phyloP scores from a whole-genome alignment of 2,888 invertebrate species.

The Ischnura elegans region DNA sequence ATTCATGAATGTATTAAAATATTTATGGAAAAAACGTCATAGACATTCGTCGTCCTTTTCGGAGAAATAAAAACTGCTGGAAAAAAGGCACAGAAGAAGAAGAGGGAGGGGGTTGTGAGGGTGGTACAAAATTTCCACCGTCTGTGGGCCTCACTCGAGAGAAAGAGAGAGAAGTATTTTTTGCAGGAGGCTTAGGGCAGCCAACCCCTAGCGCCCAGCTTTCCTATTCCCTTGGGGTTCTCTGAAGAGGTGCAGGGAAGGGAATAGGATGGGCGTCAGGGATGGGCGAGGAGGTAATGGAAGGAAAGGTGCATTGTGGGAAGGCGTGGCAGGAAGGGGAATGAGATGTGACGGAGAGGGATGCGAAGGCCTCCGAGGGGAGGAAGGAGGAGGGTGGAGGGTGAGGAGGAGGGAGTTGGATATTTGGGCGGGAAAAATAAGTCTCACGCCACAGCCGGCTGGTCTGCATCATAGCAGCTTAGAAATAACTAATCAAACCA shows the following conservation, averaged over 20 bases:
- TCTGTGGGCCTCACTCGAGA: neutral
- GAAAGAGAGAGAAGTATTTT: constrained; percentile 30
- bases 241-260: neutral
- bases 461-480: too few relatives aligned
- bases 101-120: neutral
- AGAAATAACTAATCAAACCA: too few relatives aligned
- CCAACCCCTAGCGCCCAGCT: neutral
- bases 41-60: too few relatives aligned
- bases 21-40: too few relatives aligned
- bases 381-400: neutral
- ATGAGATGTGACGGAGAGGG: too few relatives aligned
- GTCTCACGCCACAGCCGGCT: too few relatives aligned
- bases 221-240: neutral
- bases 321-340: too few relatives aligned
- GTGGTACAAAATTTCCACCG: neutral
- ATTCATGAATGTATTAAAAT: too few relatives aligned
- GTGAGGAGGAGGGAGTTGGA: neutral
- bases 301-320: too few relatives aligned
- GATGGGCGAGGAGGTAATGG: neutral
- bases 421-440: too few relatives aligned
- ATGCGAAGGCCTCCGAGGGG: neutral
- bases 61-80: too few relatives aligned
- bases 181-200: neutral
- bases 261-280: neutral
- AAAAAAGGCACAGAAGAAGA: too few relatives aligned